Evolutionary conservation across 1,140 invertebrate species (phyloP), one percentile per base, ranked within the genome.

Genomic region (Gonioctena quinquepunctata): DNA sequence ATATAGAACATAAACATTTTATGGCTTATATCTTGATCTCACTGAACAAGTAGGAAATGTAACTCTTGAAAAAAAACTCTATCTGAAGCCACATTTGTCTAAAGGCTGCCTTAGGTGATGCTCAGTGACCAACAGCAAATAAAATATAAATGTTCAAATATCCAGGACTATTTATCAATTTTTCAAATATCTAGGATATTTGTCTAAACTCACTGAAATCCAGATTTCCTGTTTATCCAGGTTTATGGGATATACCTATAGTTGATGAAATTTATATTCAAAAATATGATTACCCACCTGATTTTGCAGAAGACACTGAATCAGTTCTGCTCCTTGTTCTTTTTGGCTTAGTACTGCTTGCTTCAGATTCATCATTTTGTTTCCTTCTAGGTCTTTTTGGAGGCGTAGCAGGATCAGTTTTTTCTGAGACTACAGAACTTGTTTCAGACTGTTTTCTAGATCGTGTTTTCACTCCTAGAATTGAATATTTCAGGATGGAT

Each of bases 391-490:
- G 11, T 54, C 21, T 74, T 50, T 68, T 68, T 16, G 50, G 21
- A 8, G 66, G 61, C 5, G 25, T 50, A n/a, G 28, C n/a, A 0
- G 61, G 16, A n/a, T 60, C 69, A 6, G 69, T 65, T 11, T 68
- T 50, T 54, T 70, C 72, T 0, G 69, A 71, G 18, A 19, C 49
- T 23, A 71, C 50, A 19, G 64, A 70, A 28, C 28, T n/a, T 13
- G 60, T 68, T 19, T 72, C 66, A 18, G 68, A 70, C 7, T 50
- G 64, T 49, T 50, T 70, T 18, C 72, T 67, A 3, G 66, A 49
- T 33, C 68, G 66, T 25, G 68, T 56, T 63, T 70, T 70, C 4
- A 73, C 60, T 13, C 65, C 68, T 70, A 23, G 19, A 70, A n/a
- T n/a, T n/a, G n/a, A n/a, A n/a, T n/a, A n/a, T n/a, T n/a, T n/a